A percentile compares a stretch with the other conserved stretches of the same genome.
Evolutionary conservation across 2,797 vertebrate species (phyloP).

Genomic region (Odontamblyopus rebecca): DNA sequence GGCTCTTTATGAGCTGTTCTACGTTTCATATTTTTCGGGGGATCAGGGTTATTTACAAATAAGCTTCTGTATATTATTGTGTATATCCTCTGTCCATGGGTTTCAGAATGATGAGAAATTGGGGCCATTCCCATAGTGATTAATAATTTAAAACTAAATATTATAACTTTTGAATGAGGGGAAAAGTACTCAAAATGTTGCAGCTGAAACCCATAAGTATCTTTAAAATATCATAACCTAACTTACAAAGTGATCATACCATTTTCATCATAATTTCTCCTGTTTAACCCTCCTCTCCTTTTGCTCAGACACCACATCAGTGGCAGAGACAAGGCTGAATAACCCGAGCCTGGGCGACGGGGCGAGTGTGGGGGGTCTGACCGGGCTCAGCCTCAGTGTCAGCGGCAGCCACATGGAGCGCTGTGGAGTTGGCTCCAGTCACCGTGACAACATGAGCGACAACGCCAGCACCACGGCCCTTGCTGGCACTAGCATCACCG

Average conservation of each 20-base stretch:
- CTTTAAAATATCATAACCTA: no score
- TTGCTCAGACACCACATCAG: conserved; percentile 86
- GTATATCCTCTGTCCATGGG: not conserved
- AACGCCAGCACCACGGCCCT: conserved; percentile 96
- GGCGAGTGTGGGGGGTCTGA: conserved; percentile 93
- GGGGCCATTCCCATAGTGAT: no score
- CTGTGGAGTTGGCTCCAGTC: conserved; percentile 83
- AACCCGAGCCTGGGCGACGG: conserved; percentile 93
- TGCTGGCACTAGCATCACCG: conserved; percentile 93
- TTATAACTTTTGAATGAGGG: not conserved
- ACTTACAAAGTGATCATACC: not conserved
- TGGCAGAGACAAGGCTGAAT: conserved; percentile 94
- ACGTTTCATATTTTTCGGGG: not conserved
- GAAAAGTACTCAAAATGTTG: no score
- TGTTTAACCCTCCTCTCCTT: not conserved
- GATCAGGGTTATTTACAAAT: not conserved
- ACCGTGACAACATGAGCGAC: conserved; percentile 94
- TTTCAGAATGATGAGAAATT: no score
- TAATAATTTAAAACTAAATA: no score
- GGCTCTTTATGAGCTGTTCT: not conserved
- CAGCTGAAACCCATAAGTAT: no score
- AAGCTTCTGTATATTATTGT: not conserved
- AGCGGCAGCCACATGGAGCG: conserved; percentile 98
- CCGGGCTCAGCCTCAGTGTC: conserved; percentile 90
- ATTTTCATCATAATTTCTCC: not conserved